Evolutionary conservation across 2,113 vertebrate genomes (phyloP).

Genomic region (Paedocypris sp.): DNA sequence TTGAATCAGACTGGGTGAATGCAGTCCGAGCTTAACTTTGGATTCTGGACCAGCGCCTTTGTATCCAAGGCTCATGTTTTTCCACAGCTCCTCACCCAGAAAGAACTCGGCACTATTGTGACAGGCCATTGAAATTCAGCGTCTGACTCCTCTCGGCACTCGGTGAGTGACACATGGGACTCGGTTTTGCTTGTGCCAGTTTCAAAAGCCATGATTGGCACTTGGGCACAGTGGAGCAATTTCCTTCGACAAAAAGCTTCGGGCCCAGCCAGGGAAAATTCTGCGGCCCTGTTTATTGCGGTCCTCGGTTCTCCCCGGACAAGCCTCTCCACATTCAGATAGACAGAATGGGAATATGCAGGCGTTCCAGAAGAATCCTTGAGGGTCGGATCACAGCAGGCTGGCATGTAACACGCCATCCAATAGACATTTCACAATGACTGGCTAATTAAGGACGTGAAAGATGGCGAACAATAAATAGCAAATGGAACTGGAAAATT

Average conservation of each 20-base stretch:
- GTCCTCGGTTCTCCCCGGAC: conserved; percentile 12
- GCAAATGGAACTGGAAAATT: not conserved
- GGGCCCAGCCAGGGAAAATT: conserved; percentile 15
- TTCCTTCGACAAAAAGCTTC: conserved; percentile 25
- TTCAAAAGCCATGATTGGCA: conserved; percentile 34
- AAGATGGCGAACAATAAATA: not conserved
- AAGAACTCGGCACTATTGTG: conserved; percentile 41
- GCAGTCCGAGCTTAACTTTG: conserved; percentile 16
- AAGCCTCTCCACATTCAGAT: conserved; percentile 23
- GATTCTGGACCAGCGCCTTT: conserved; percentile 16
- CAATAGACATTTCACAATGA: conserved; percentile 25
- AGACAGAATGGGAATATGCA: conserved; percentile 25
- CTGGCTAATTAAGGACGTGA: not conserved
- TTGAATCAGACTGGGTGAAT: conserved; percentile 20
- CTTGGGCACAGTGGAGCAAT: conserved; percentile 7
- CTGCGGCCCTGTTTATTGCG: conserved; percentile 35
- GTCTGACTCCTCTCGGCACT: conserved; percentile 2
- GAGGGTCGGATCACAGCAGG: conserved; percentile 14
- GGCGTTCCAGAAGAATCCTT: conserved; percentile 5
- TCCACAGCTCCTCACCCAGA: conserved; percentile 34
- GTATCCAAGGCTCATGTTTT: conserved; percentile 27
- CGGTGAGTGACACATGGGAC: conserved; percentile 47
- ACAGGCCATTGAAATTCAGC: conserved; percentile 54
- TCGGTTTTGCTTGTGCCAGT: conserved; percentile 7
- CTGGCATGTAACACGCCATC: conserved; percentile 36